Evolutionary conservation across 1,140 invertebrate genomes (phyloP).

Genomic region (Drosophila obscura): DNA sequence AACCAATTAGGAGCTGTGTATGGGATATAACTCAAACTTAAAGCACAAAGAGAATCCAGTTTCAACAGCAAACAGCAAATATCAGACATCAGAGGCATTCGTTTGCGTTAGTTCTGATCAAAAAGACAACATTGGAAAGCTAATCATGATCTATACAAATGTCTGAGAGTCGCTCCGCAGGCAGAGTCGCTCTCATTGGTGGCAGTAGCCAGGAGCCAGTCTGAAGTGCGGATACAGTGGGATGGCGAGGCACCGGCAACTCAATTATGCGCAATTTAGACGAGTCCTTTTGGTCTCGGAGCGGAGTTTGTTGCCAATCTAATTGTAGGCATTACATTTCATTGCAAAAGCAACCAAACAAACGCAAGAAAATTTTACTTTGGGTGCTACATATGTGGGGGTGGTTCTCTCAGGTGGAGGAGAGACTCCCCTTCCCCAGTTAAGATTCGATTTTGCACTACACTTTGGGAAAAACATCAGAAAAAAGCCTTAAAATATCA

Average conservation of each 20-base stretch:
- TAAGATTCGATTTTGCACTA: constrained; percentile 8
- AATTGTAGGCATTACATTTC: constrained; percentile 48
- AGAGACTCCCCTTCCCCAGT: not conserved
- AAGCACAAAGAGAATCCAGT: constrained; percentile 44
- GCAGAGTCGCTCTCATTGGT: not conserved
- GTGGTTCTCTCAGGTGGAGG: constrained; percentile 6
- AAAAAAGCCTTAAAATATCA: no score
- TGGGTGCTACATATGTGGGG: constrained; percentile 4
- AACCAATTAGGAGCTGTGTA: constrained; percentile 58
- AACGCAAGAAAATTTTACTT: constrained; percentile 19
- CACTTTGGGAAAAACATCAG: no score
- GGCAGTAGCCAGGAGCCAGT: not conserved
- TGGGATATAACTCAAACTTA: constrained; percentile 64
- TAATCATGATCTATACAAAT: constrained; percentile 55
- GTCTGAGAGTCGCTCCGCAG: constrained; percentile 8
- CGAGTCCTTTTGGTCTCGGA: constrained; percentile 32
- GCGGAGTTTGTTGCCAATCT: constrained; percentile 25
- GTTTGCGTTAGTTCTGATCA: constrained; percentile 47
- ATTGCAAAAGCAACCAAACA: constrained; percentile 15
- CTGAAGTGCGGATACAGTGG: not conserved
- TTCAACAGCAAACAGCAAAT: not conserved
- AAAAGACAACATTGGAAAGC: constrained; percentile 31
- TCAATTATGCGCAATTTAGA: constrained; percentile 61
- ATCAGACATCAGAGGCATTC: constrained; percentile 24
- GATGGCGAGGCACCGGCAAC: constrained; percentile 35